phyloP scores from a whole-genome alignment of 2,113 vertebrate genomes.

The Halichoeres trimaculatus region DNA sequence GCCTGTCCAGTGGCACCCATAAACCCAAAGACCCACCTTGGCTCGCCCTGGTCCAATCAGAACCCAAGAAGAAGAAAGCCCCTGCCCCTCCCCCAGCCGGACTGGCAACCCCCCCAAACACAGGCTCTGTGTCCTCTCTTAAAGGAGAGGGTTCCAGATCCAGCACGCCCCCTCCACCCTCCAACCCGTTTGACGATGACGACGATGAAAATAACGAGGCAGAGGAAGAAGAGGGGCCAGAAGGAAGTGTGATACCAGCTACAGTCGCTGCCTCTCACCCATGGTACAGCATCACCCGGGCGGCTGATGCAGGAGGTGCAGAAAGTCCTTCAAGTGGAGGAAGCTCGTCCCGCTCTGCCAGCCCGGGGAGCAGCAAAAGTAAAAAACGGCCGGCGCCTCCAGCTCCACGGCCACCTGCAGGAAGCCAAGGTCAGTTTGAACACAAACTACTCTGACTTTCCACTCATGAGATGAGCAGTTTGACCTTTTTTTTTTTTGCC shows the following conservation, averaged over 20 bases:
- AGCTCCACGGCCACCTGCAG: constrained; percentile 77
- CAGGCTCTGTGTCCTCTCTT: constrained; percentile 74
- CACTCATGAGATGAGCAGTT: not conserved
- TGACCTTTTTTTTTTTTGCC: not conserved
- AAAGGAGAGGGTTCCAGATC: constrained; percentile 74
- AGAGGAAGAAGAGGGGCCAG: constrained; percentile 51
- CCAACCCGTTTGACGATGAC: constrained; percentile 93
- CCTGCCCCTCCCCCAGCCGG: constrained; percentile 82
- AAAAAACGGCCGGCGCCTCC: constrained; percentile 92
- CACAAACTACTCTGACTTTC: not conserved
- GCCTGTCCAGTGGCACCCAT: constrained; percentile 74
- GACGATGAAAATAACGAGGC: constrained; percentile 64
- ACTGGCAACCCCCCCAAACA: constrained; percentile 61
- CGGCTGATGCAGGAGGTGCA: constrained; percentile 40
- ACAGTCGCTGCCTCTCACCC: constrained; percentile 84
- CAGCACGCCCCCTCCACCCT: constrained; percentile 74
- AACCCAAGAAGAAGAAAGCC: constrained; percentile 92
- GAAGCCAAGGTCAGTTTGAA: constrained; percentile 64
- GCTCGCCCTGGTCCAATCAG: constrained; percentile 92
- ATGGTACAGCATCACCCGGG: constrained; percentile 92
- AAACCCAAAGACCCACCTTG: constrained; percentile 95
- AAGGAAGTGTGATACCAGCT: constrained; percentile 44
- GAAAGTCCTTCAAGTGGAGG: constrained; percentile 53
- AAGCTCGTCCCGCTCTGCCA: constrained; percentile 81
- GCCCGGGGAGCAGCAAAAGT: constrained; percentile 81